Evolutionary conservation across 2,888 invertebrate species (phyloP).

Genomic region (Saturnia pavonia): DNA sequence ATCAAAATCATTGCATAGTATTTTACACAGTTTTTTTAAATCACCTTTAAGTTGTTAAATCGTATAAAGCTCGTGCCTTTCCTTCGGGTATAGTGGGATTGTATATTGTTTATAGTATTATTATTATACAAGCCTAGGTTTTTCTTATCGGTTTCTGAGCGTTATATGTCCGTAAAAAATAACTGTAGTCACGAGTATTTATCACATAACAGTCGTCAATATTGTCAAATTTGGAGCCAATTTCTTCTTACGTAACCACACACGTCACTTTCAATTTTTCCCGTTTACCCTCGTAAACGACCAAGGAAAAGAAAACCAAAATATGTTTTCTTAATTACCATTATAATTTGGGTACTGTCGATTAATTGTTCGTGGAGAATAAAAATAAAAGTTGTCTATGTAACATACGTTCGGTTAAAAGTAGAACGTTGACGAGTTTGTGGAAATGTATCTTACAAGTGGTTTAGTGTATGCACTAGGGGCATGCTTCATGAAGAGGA

Average conservation of each 20-base stretch:
- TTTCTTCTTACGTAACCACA: conserved; percentile 16
- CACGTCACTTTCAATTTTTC: conserved; percentile 8
- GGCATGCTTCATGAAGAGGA: conserved; percentile 62
- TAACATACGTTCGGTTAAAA: conserved; percentile 19
- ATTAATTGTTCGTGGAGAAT: conserved; percentile 11
- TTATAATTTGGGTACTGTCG: conserved; percentile 8
- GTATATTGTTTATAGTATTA: background rate
- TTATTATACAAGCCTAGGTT: background rate
- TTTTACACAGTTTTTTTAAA: background rate
- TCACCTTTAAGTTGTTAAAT: background rate
- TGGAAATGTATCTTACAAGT: conserved; percentile 40
- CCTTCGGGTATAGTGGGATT: background rate
- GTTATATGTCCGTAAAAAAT: no score
- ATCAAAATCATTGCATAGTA: background rate
- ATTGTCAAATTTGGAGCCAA: conserved; percentile 11
- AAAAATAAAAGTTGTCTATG: background rate
- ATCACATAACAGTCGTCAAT: background rate
- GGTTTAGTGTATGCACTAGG: conserved; percentile 26
- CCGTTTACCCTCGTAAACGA: conserved; percentile 4
- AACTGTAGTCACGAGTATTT: conserved; percentile 3
- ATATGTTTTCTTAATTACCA: conserved; percentile 8
- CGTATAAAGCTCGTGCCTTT: background rate
- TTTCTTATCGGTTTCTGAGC: no score
- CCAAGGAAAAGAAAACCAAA: background rate
- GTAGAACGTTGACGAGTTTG: conserved; percentile 32